A percentile compares a stretch with the other conserved stretches of the same genome.
Evolutionary conservation across 2,113 vertebrate species (phyloP).

Genomic region (Lepisosteus oculatus): DNA sequence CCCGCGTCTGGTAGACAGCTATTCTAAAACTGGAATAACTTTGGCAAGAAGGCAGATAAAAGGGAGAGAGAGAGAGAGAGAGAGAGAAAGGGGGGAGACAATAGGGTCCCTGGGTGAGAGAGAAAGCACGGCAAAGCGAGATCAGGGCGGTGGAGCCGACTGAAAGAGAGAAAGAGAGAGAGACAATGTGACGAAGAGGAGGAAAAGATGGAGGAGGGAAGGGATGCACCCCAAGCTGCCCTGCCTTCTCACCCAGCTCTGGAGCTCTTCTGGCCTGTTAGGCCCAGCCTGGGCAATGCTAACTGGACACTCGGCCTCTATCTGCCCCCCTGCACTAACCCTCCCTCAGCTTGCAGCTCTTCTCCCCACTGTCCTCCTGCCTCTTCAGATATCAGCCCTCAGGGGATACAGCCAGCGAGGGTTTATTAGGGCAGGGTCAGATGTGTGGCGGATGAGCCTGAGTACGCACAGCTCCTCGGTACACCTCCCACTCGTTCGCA

Average conservation of each 20-base stretch:
- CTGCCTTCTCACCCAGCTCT: not conserved
- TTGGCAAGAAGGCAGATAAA: not conserved
- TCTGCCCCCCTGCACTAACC: too few relatives aligned
- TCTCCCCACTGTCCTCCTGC: too few relatives aligned
- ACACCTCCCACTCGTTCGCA: too few relatives aligned
- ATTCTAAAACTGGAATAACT: not conserved
- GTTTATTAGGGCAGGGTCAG: too few relatives aligned
- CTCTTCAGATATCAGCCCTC: too few relatives aligned
- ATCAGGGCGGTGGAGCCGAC: not conserved
- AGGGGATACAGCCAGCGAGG: too few relatives aligned
- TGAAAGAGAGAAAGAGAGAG: not conserved
- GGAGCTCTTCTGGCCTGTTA: too few relatives aligned
- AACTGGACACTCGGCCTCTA: too few relatives aligned
- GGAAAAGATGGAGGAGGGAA: not conserved
- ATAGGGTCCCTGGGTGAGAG: not conserved
- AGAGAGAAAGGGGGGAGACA: not conserved
- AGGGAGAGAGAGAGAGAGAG: conserved; percentile 5
- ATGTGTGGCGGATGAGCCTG: too few relatives aligned
- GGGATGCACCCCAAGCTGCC: not conserved
- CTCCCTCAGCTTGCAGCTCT: too few relatives aligned
- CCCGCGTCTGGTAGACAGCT: not conserved
- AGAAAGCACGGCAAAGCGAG: not conserved
- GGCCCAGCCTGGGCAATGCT: not conserved
- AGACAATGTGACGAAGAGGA: not conserved
- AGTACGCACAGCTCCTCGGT: too few relatives aligned